A percentile compares a stretch with the other conserved stretches of the same genome.
Conservation (phyloP, 2,888 invertebrate genomes). For the Rhamphomyia laevipes region DNA sequence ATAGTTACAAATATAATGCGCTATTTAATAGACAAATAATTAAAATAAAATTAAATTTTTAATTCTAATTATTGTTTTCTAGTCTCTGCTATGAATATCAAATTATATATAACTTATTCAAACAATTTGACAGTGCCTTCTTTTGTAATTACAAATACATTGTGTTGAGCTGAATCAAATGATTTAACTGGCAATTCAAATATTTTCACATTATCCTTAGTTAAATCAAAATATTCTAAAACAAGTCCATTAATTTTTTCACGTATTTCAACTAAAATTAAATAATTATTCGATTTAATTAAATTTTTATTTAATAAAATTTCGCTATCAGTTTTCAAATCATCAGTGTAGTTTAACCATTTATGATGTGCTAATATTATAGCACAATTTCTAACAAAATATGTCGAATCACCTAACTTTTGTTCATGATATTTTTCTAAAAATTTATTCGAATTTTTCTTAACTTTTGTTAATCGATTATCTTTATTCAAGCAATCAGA, state of each 20-base stretch:
- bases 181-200: not conserved
- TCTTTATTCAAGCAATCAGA: not conserved
- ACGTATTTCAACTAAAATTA: conserved; percentile 30
- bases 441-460: conserved; percentile 19
- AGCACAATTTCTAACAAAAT: conserved; percentile 32
- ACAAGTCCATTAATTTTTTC: conserved; percentile 27
- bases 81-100: no score
- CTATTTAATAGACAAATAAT: no score
- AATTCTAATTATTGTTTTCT: no score
- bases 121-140: conserved; percentile 9
- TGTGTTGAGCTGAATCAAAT: conserved; percentile 2
- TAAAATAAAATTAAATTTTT: no score
- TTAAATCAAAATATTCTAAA: conserved; percentile 23
- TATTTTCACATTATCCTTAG: not conserved
- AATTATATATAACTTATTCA: not conserved
- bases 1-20: no score
- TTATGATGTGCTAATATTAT: conserved; percentile 30
- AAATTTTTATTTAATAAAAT: not conserved
- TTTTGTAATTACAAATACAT: conserved; percentile 11
- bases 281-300: conserved; percentile 6
- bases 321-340: not conserved
- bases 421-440: conserved; percentile 33
- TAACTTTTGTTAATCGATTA: conserved; percentile 29
- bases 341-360: conserved; percentile 23
- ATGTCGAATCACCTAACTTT: conserved; percentile 30